Percentiles rank a stretch among this genome's conserved stretches.
phyloP scores from a whole-genome alignment of 2,888 invertebrate genomes.

The Tricholauxania praeusta region DNA sequence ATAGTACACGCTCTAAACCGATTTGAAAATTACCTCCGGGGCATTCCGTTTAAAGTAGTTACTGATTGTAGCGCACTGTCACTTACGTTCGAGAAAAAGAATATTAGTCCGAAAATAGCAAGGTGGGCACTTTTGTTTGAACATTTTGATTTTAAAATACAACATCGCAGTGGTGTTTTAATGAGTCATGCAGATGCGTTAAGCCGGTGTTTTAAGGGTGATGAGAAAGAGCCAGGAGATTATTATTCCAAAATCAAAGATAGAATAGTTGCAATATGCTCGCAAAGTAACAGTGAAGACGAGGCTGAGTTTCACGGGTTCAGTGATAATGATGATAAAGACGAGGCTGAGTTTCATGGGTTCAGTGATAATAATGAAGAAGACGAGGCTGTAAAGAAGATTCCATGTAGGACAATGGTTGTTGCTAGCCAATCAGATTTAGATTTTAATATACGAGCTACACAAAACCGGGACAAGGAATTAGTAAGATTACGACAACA shows the following conservation, averaged over 20 bases:
- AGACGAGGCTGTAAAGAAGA: no score
- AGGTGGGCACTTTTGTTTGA: constrained; percentile 52
- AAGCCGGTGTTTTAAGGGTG: constrained; percentile 14
- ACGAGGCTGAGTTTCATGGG: no score
- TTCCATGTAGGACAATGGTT: no score
- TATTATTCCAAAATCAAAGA: no score
- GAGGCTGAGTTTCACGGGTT: no score
- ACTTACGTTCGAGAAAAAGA: constrained; percentile 41
- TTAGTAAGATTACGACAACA: constrained; percentile 32
- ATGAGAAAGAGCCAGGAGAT: no score
- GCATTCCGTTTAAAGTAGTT: no score
- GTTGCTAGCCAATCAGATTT: constrained; percentile 28
- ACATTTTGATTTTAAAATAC: constrained; percentile 36
- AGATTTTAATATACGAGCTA: constrained; percentile 36
- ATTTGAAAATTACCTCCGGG: background rate
- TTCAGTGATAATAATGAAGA: no score
- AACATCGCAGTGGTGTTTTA: constrained; percentile 31
- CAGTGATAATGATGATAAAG: no score
- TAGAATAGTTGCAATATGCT: no score
- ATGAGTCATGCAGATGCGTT: constrained; percentile 43
- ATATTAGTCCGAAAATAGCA: constrained; percentile 50
- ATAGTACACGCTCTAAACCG: constrained; percentile 50
- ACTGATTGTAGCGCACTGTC: background rate
- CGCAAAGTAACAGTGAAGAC: no score
- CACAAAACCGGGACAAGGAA: constrained; percentile 31